These are phyloP conservation scores for Montipora foliosa DNA, from an alignment of 64 coral and sea anemone genomes.

Conservation along the genomic window DNA sequence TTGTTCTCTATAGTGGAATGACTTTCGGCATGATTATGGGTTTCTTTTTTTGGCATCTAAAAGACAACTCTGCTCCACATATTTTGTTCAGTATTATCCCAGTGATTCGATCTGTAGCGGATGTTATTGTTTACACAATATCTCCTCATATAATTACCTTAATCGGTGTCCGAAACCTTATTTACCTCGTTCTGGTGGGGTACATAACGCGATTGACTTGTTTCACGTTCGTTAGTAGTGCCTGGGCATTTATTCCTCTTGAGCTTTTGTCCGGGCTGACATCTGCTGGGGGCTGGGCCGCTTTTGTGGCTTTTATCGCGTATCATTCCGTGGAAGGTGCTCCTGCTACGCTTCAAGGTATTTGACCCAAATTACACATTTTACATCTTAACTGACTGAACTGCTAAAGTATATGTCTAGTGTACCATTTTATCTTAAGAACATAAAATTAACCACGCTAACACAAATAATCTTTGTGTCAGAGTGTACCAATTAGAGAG, in stretches of 20 bases:
- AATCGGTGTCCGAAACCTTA: slow-evolving; percentile 64
- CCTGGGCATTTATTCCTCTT: slow-evolving; percentile 57
- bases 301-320: slow-evolving; percentile 66
- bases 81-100: slow-evolving; percentile 73
- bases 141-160: slow-evolving; percentile 64
- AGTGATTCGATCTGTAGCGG: slow-evolving; percentile 62
- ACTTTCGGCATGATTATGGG: slow-evolving; percentile 72
- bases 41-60: slow-evolving; percentile 82
- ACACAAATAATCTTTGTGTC: too few species aligned
- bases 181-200: slow-evolving; percentile 61
- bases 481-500: too few species aligned
- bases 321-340: slow-evolving; percentile 44
- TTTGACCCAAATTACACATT: not conserved
- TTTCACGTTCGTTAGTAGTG: slow-evolving; percentile 52
- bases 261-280: slow-evolving; percentile 73
- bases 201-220: slow-evolving; percentile 62
- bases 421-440: too few species aligned
- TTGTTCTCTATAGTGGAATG: slow-evolving; percentile 71
- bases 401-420: too few species aligned
- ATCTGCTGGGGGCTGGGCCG: slow-evolving; percentile 74
- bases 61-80: slow-evolving; percentile 63
- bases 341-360: slow-evolving; percentile 65
- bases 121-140: slow-evolving; percentile 68
- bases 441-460: too few species aligned
- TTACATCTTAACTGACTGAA: too few species aligned